Conservation (phyloP, 2,113 vertebrate genomes). For the Atherinomorus stipes region DNA sequence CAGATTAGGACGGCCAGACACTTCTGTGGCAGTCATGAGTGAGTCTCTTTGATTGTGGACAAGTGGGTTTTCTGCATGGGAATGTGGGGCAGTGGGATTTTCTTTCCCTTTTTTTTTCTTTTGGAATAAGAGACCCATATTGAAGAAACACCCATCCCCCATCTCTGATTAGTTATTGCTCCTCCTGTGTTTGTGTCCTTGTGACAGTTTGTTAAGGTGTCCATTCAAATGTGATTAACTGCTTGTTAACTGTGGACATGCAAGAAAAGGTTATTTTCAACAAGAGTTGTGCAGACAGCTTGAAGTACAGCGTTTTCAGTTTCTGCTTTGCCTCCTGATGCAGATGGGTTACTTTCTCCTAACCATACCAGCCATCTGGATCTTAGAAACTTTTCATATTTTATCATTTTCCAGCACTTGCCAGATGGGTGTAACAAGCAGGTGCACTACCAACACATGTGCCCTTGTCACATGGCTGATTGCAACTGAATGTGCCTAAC, state of each 20-base stretch:
- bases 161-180: slow-evolving; percentile 42
- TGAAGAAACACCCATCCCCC: slow-evolving; percentile 30
- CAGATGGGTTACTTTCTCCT: slow-evolving; percentile 44
- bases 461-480: slow-evolving; percentile 47
- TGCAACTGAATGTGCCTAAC: slow-evolving; percentile 51
- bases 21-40: slow-evolving; percentile 20
- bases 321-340: slow-evolving; percentile 21
- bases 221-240: background rate
- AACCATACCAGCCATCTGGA: slow-evolving; percentile 41
- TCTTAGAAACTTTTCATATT: slow-evolving; percentile 36
- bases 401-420: slow-evolving; percentile 24
- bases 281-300: background rate
- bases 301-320: slow-evolving; percentile 8
- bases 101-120: slow-evolving; percentile 3
- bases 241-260: background rate
- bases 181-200: slow-evolving; percentile 28
- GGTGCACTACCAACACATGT: slow-evolving; percentile 50
- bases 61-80: slow-evolving; percentile 40
- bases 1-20: slow-evolving; percentile 65
- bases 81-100: slow-evolving; percentile 61
- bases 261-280: slow-evolving; percentile 1
- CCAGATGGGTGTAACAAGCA: slow-evolving; percentile 54
- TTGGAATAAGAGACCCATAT: slow-evolving; percentile 38
- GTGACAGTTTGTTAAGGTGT: slow-evolving; percentile 33
- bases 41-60: slow-evolving; percentile 50